Evolutionary conservation across 2,888 invertebrate species (phyloP), one percentile per base, ranked within the genome.

Genomic region (Synanthedon tipuliformis): DNA sequence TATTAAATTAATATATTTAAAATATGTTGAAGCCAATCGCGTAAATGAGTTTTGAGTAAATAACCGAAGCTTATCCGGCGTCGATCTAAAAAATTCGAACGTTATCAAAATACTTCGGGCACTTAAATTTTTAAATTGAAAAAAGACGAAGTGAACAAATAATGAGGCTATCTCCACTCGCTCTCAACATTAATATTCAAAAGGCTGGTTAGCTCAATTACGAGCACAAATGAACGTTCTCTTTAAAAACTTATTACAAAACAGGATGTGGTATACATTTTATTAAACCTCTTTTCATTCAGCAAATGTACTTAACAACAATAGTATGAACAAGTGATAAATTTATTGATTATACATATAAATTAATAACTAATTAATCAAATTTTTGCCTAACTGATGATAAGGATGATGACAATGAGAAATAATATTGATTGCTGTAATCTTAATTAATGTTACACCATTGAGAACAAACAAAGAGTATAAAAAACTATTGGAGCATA

Each of bases 91-190:
- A 41, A 45, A 12, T 45, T 13, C 45, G n/a, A 67, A 66, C 75
- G 63, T 73, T 76, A 78, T 75, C 75, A 61, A 73, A 77, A 71
- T 79, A 73, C 16, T 45, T 45, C 1, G 45, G 45, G 15, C n/a
- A 13, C 12, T 45, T 45, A 45, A 45, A 45, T 45, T 45, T 45
- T 15, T n/a, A 13, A 45, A 45, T 45, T 45, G 15, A 13, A 12
- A 45, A 45, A 45, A 8, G 13, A 45, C 45, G 8, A 45, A 45
- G 45, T 13, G 13, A 45, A 45, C 45, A 45, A 45, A 45, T 45
- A 45, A 45, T 45, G 45, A 45, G 13, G 13, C 45, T 4, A 45
- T 57, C 45, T 52, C 51, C 54, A 57, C 52, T 23, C 53, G 52
- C 53, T 51, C 18, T 50, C 55, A 16, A 41, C 56, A 56, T 60